phyloP scores from a whole-genome alignment of 2,113 vertebrate genomes.

The Oreochromis niloticus region DNA sequence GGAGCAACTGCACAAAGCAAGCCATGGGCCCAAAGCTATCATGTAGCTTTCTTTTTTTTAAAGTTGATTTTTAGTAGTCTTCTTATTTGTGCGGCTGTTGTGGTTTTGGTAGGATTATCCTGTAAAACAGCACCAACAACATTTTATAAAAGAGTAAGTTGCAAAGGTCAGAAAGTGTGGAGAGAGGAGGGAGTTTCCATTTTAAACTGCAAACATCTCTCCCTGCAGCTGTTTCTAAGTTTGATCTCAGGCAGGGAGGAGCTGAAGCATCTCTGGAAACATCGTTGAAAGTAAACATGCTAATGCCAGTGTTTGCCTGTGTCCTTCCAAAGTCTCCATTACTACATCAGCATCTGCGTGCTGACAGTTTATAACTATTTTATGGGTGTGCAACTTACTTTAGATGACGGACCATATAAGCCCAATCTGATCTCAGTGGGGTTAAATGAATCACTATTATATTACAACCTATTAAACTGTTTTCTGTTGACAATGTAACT shows the following conservation, averaged over 20 bases:
- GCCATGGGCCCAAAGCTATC: not conserved
- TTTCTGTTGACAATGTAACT: not conserved
- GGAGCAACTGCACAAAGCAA: slow-evolving; percentile 8
- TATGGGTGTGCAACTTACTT: not conserved
- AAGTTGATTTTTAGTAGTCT: not conserved
- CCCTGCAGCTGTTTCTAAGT: not conserved
- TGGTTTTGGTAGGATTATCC: not conserved
- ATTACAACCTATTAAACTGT: not conserved
- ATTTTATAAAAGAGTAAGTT: not conserved
- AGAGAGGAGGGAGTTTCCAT: not conserved
- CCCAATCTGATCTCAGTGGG: not conserved
- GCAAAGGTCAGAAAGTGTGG: not conserved
- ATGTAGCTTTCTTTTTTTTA: not conserved
- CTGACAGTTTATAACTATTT: not conserved
- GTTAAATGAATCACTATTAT: not conserved
- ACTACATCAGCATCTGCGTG: not conserved
- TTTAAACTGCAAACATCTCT: slow-evolving; percentile 2
- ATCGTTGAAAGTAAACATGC: not conserved
- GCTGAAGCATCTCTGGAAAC: not conserved
- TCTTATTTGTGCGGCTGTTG: not conserved
- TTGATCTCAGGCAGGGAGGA: not conserved
- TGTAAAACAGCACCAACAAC: slow-evolving; percentile 13
- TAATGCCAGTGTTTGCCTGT: not conserved
- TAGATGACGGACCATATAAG: not conserved
- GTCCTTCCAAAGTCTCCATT: not conserved